phyloP scores from a whole-genome alignment of 2,797 vertebrate species.

The Anableps anableps region DNA sequence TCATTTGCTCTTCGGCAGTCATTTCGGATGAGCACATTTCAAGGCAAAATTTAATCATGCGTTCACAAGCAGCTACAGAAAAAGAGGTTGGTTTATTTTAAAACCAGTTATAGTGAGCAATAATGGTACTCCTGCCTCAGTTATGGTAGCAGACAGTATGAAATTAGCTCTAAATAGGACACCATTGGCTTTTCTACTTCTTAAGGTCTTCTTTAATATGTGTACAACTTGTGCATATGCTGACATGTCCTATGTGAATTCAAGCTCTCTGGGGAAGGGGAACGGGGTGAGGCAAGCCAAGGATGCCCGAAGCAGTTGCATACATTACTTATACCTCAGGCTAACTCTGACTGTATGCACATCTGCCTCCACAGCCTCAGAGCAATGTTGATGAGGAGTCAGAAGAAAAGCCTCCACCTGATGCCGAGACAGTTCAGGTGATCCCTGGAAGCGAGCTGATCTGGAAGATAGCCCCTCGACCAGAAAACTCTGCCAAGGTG shows the following conservation, averaged over 20 bases:
- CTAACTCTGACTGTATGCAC: background rate
- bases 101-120: background rate
- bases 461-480: slow-evolving; percentile 94
- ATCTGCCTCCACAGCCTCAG: slow-evolving; percentile 44
- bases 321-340: background rate
- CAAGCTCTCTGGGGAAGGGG: background rate
- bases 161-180: background rate
- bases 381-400: slow-evolving; percentile 86
- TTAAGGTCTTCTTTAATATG: background rate
- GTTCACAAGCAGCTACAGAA: background rate
- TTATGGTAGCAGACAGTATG: background rate
- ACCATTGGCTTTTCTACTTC: background rate
- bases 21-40: background rate
- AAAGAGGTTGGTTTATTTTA: background rate
- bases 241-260: background rate
- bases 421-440: slow-evolving; percentile 90
- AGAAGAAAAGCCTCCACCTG: slow-evolving; percentile 91
- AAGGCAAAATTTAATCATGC: background rate
- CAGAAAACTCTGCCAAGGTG: slow-evolving; percentile 93
- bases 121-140: background rate
- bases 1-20: background rate
- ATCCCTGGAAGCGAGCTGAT: slow-evolving; percentile 93
- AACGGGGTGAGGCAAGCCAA: background rate
- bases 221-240: background rate
- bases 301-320: background rate